Evolutionary conservation across 2,113 vertebrate species (phyloP), one percentile per base, ranked within the genome.

Genomic region (Orcinus orca): DNA sequence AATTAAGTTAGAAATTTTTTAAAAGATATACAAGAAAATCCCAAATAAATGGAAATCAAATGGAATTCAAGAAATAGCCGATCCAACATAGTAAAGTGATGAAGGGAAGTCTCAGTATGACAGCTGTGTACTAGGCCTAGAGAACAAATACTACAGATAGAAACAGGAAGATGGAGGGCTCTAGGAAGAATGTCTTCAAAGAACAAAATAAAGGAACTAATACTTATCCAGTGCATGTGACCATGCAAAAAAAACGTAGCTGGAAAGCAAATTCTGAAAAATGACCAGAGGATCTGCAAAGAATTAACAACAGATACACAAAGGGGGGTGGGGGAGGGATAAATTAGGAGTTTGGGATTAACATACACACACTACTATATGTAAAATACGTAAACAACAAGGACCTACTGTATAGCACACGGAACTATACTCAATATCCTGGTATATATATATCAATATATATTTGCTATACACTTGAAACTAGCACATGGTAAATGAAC

Each of bases 261-360:
- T 89, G 38, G 84, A 47, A 88, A 83, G 50, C 41, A 93, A 92
- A 83, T 88, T 88, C 20, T 41, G 25, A 67, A 89, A 88, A 93
- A 67, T n/a, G 13, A 96, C 31, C 47, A 77, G 8, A 80, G 25
- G 14, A 68, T 36, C 82, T 23, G 17, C 65, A 85, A 85, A 96
- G 80, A 95, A 70, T 85, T 53, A 96, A 84, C 18, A 62, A 76
- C 5, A 84, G 44, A 79, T 85, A 93, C 9, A 80, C 0, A 92
- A 92, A 18, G 23, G 5, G 29, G 29, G 44, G 44, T 77, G 47
- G 29, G 44, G 44, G 33, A 50, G 44, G 29, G 74, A 33, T 77
- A 77, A 53, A 77, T 77, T 7, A 77, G 44, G 50, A 10, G 74
- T 18, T 3, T 77, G 74, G 74, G 74, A 31, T 77, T 77, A 77